Percentiles rank a stretch among this genome's conserved stretches.
Evolutionary conservation across 2,113 vertebrate genomes (phyloP).

Genomic region (Eidolon helvum): DNA sequence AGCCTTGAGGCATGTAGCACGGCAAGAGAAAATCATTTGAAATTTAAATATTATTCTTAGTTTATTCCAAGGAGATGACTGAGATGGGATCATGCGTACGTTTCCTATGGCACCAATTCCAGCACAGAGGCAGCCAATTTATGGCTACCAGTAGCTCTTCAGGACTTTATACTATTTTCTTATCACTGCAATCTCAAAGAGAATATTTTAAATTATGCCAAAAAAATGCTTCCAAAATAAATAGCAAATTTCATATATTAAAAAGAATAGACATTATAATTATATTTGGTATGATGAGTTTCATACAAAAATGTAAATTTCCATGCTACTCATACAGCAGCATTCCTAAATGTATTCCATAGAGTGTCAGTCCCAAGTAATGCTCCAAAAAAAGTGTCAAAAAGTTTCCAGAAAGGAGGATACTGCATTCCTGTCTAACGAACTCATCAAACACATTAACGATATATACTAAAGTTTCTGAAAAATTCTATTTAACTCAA

Average conservation of each 20-base stretch:
- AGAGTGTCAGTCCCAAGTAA: neutral
- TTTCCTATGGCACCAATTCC: neutral
- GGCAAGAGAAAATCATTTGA: conserved; percentile 8
- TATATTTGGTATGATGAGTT: neutral
- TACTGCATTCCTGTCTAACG: neutral
- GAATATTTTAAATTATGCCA: neutral
- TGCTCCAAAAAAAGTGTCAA: neutral
- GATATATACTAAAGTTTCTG: neutral
- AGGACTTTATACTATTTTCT: neutral
- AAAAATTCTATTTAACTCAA: neutral
- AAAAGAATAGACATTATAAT: neutral
- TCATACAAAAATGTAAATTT: neutral
- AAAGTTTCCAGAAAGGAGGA: neutral
- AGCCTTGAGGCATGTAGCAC: conserved; percentile 21
- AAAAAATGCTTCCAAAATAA: neutral
- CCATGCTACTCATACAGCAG: neutral
- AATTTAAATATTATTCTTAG: conserved; percentile 48
- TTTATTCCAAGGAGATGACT: neutral
- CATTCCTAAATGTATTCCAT: neutral
- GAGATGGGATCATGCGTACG: neutral
- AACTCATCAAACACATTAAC: neutral
- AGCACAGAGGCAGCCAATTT: neutral
- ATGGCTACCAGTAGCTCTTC: neutral
- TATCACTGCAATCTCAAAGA: neutral
- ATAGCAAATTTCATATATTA: neutral